Conservation (phyloP, 2,113 vertebrate genomes). For the Archocentrus centrarchus region DNA sequence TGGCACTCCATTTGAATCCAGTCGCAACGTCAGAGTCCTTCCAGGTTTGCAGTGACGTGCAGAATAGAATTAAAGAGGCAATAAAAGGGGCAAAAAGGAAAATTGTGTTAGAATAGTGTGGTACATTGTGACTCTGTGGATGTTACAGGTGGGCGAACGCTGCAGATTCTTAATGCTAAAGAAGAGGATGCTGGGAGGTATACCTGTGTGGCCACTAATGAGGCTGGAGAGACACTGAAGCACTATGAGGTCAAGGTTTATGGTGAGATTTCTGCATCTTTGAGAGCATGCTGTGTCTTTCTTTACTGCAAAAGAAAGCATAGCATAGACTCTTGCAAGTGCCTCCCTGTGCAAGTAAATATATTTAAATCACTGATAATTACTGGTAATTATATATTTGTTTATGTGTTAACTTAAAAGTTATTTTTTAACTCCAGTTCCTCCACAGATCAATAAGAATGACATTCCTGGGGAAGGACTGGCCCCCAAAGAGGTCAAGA, state of each 20-base stretch:
- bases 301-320: background rate
- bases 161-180: conserved; percentile 93
- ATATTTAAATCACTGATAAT: background rate
- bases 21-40: conserved; percentile 87
- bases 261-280: conserved; percentile 81
- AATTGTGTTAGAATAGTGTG: background rate
- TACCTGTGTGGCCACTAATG: conserved; percentile 93
- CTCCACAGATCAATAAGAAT: conserved; percentile 91
- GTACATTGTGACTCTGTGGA: background rate
- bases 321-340: background rate
- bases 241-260: conserved; percentile 94
- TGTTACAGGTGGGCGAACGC: conserved; percentile 87
- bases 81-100: background rate
- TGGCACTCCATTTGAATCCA: conserved; percentile 86
- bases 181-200: conserved; percentile 89
- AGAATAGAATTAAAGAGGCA: background rate
- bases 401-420: background rate
- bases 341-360: background rate
- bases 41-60: conserved; percentile 84
- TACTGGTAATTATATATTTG: background rate
- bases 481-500: conserved; percentile 92
- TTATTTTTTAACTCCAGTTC: conserved; percentile 82
- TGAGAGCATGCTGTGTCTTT: background rate
- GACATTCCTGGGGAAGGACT: conserved; percentile 84
- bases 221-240: conserved; percentile 91